phyloP scores from a whole-genome alignment of 2,888 invertebrate genomes.

The Sicus ferrugineus region DNA sequence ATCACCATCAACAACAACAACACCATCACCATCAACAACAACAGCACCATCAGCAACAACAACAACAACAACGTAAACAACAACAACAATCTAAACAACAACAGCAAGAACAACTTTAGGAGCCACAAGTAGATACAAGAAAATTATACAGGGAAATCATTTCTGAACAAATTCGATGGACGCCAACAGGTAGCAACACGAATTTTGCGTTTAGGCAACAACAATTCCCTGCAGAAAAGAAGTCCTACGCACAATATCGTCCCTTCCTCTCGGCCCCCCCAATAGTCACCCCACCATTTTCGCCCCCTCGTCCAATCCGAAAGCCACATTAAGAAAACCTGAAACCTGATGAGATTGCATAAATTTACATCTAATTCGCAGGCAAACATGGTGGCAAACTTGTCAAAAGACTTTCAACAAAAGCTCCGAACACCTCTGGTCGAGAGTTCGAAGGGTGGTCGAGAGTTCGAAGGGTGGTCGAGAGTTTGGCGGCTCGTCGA shows the following conservation, averaged over 20 bases:
- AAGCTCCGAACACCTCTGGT: conserved; percentile 2
- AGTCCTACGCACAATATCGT: neutral
- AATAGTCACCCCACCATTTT: neutral
- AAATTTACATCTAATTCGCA: conserved; percentile 19
- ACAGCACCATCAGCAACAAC: too few species aligned
- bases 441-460: too few species aligned
- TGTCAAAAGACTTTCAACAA: conserved; percentile 20
- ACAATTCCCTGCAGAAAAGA: neutral
- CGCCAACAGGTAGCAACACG: neutral
- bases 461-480: too few species aligned
- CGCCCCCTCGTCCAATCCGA: neutral
- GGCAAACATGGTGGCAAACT: conserved; percentile 8
- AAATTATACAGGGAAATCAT: too few species aligned
- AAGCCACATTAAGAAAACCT: neutral
- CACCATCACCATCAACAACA: too few species aligned
- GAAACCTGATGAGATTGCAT: conserved; percentile 12
- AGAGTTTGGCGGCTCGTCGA: too few species aligned
- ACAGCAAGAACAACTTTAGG: too few species aligned
- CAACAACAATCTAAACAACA: too few species aligned
- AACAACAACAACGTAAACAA: too few species aligned
- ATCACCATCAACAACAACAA: too few species aligned
- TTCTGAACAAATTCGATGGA: too few species aligned
- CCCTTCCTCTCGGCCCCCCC: neutral
- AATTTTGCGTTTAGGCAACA: neutral
- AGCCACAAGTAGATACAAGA: too few species aligned